These are phyloP conservation scores for Drosophila algonquin DNA, from an alignment of 2,888 invertebrate species.

Conservation along the genomic window DNA sequence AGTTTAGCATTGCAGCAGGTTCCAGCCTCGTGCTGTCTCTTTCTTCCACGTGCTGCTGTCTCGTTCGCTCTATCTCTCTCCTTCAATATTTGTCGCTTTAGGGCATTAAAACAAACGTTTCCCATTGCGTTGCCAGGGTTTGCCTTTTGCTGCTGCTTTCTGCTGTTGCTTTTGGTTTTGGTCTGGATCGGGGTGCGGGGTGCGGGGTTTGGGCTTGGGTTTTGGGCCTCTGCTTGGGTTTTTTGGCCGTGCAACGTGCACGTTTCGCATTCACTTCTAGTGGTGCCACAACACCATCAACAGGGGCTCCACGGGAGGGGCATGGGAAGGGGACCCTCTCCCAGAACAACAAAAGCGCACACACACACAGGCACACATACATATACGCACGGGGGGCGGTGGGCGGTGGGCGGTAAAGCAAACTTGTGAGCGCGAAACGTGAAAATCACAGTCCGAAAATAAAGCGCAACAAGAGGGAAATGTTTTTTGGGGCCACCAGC, in stretches of 20 bases:
- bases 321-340: neutral
- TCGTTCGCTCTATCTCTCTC: conserved; percentile 20
- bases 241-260: conserved; percentile 41
- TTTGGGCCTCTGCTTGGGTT: conserved; percentile 13
- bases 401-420: conserved; percentile 12
- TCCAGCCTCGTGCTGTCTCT: neutral
- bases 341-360: conserved; percentile 18
- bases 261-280: conserved; percentile 71
- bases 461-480: conserved; percentile 59
- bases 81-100: conserved; percentile 78
- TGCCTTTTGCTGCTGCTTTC: conserved; percentile 42
- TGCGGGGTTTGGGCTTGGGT: neutral
- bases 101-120: conserved; percentile 80
- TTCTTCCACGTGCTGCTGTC: conserved; percentile 5
- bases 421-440: conserved; percentile 62
- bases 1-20: conserved; percentile 60
- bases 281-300: conserved; percentile 54
- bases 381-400: neutral
- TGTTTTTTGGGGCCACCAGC: conserved; percentile 1
- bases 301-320: neutral
- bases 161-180: conserved; percentile 34
- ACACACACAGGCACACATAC: neutral
- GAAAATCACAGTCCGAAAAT: conserved; percentile 70
- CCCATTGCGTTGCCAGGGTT: conserved; percentile 63
- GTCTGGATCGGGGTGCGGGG: neutral